phyloP scores from a whole-genome alignment of 2,797 vertebrate genomes.

The Capromys pilorides region DNA sequence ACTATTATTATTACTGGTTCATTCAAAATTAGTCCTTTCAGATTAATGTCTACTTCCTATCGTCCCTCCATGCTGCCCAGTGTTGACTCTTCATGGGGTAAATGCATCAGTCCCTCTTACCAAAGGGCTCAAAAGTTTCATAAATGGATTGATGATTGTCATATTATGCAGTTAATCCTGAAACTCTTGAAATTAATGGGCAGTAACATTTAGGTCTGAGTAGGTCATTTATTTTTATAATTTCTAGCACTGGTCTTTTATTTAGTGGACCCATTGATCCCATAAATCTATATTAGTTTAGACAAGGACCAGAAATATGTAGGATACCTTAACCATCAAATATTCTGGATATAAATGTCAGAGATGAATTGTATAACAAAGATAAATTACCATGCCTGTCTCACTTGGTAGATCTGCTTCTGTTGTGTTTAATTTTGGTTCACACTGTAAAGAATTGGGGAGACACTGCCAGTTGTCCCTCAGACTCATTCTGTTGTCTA shows the following conservation, averaged over 20 bases:
- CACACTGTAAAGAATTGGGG: not conserved
- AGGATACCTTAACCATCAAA: conserved; percentile 16
- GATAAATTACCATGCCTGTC: not conserved
- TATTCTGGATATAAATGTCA: not conserved
- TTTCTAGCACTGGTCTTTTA: conserved; percentile 6
- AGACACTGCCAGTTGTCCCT: not conserved
- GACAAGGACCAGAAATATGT: conserved; percentile 34
- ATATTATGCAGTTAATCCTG: not conserved
- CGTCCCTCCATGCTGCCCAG: not conserved
- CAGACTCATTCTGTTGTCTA: not conserved
- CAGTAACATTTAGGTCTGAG: not conserved
- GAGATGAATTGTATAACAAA: not conserved
- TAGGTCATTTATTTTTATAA: not conserved
- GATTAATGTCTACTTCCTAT: not conserved
- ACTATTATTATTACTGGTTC: not conserved
- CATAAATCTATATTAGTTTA: not conserved
- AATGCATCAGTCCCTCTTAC: not conserved
- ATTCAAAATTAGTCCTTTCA: not conserved
- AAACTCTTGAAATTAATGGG: not conserved
- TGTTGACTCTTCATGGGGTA: not conserved
- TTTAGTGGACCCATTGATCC: not conserved
- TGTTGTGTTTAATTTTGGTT: conserved; percentile 23
- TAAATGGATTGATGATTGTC: not conserved
- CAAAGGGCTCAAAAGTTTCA: not conserved
- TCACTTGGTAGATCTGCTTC: not conserved